phyloP scores from a whole-genome alignment of 2,113 vertebrate species.

The Raja brachyura region DNA sequence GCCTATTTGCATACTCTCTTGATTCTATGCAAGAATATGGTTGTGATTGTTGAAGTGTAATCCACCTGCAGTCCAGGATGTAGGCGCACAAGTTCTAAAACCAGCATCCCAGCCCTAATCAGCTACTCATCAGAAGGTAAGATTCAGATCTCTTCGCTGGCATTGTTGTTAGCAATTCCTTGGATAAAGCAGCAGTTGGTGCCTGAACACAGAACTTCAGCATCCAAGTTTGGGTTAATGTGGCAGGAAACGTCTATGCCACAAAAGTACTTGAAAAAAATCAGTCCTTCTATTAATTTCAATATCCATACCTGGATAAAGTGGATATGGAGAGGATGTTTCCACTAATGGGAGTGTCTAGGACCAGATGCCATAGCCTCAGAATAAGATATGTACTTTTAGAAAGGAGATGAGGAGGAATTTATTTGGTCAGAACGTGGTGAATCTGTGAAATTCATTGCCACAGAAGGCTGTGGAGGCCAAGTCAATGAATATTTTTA shows the following conservation, averaged over 20 bases:
- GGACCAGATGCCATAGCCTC: too few species aligned
- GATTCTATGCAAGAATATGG: not conserved
- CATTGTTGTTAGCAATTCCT: not conserved
- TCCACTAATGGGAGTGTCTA: too few species aligned
- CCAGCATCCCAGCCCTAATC: not conserved
- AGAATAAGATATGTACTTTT: too few species aligned
- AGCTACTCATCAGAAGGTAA: not conserved
- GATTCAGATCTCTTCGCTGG: not conserved
- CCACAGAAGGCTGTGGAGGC: too few species aligned
- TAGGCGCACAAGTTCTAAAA: not conserved
- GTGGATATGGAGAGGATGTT: too few species aligned
- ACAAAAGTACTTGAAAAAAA: not conserved
- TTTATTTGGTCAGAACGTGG: too few species aligned
- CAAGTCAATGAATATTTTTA: too few species aligned
- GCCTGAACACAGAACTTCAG: not conserved
- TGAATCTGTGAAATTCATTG: too few species aligned
- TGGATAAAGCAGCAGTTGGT: not conserved
- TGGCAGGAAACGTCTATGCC: not conserved
- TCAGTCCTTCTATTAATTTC: too few species aligned
- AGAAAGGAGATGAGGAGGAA: too few species aligned
- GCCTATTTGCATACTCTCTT: too few species aligned
- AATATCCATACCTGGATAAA: too few species aligned
- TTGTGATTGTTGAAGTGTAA: not conserved
- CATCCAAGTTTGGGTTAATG: not conserved
- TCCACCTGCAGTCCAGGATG: not conserved